Base-by-base conservation (phyloP, 2,888 invertebrate genomes). In the Tortricodes alternella region DNA sequence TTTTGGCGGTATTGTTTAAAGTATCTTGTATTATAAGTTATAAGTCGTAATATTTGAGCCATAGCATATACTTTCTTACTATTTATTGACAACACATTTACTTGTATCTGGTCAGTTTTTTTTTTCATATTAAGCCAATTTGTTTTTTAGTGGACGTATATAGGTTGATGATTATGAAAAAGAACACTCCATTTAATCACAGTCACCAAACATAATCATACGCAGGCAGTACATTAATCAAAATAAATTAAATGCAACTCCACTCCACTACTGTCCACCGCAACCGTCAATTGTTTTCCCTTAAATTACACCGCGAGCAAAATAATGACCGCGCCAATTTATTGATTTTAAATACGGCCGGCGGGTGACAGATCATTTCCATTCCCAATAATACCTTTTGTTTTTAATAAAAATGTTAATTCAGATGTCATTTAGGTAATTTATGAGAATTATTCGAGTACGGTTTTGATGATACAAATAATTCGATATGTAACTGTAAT, bases 321-420 rank as follows among this genome's bases (percentile, higher is more conserved):
- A 48, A 48, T 55, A 48, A 55, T 49, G 43, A 43, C 23, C 32
- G 24, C 38, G 24, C 21, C 19, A 35, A 32, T 56, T 37, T 37
- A 56, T 56, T 37, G 43, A 48, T 49, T 29, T 43, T 34, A 41
- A 32, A 51, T 21, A 34, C 29, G 46, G 16, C 27, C 34, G 41
- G 48, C 48, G 48, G 21, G 53, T 55, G 55, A 55, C 55, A 55
- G 48, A 55, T 55, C 41, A 49, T 49, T 49, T 43, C 41, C 48
- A 55, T 49, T 41, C 48, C 27, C 27, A 48, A 55, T 46, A 48
- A 48, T 39, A 41, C 41, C 11, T 46, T 41, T 55, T 55, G 48
- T 27, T 49, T 53, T 53, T 43, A 27, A 55, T 55, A 49, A 43
- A 55, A 55, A 55, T 55, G 55, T 13, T 49, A 55, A 55, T 55